Conservation (phyloP, 2,113 vertebrate species). For the Cisticola juncidis region DNA sequence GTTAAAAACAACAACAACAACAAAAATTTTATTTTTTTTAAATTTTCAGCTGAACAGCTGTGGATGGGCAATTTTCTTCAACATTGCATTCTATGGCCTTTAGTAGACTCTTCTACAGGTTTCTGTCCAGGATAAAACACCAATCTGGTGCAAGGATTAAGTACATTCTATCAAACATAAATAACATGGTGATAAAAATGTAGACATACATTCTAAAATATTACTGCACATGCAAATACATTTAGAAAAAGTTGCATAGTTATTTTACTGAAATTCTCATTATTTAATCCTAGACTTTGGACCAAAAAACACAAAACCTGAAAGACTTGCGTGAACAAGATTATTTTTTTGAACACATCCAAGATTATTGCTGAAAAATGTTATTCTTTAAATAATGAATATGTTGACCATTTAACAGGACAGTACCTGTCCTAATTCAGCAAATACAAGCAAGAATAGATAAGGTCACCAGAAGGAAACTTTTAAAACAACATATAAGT, state of each 20-base stretch:
- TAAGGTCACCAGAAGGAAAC: slow-evolving; percentile 60
- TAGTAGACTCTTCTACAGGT: not conserved
- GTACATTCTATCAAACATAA: not conserved
- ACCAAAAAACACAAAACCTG: not conserved
- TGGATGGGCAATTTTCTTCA: not conserved
- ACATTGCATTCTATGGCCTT: not conserved
- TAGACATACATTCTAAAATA: not conserved
- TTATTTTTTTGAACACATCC: not conserved
- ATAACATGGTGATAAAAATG: not conserved
- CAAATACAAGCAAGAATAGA: slow-evolving; percentile 28
- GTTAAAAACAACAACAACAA: too few species aligned
- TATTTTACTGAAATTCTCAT: not conserved
- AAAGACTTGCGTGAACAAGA: not conserved
- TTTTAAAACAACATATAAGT: slow-evolving; percentile 38
- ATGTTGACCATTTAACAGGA: slow-evolving; percentile 45
- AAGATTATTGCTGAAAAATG: not conserved
- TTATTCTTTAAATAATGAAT: slow-evolving; percentile 45
- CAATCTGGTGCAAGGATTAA: not conserved
- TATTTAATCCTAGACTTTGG: not conserved
- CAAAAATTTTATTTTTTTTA: not conserved
- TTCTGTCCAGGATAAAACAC: not conserved
- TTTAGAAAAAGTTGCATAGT: not conserved
- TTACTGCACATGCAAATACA: not conserved
- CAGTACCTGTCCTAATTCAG: slow-evolving; percentile 26
- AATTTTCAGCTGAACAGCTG: not conserved